Percentiles rank a stretch among this genome's conserved stretches.
Evolutionary conservation across 2,888 invertebrate genomes (phyloP).

Genomic region (Polydrusus pterygomalis): DNA sequence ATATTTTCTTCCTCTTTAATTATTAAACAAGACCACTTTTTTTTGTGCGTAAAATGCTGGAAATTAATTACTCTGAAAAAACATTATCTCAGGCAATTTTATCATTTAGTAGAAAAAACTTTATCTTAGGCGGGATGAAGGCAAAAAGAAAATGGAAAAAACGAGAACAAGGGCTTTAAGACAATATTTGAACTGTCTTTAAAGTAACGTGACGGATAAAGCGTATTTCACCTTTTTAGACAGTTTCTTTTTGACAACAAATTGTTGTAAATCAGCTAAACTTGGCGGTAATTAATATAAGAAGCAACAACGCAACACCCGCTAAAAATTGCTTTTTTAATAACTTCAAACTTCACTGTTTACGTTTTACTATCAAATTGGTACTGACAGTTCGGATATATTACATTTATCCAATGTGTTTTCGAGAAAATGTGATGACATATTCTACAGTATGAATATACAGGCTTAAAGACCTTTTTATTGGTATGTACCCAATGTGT

Average conservation of each 20-base stretch:
- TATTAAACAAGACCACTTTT: neutral
- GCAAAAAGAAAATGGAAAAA: slow-evolving; percentile 10
- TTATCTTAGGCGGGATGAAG: neutral
- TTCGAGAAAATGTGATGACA: too few species aligned
- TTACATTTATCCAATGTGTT: too few species aligned
- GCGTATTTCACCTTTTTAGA: slow-evolving; percentile 3
- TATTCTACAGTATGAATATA: too few species aligned
- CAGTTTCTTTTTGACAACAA: neutral
- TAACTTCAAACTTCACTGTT: too few species aligned
- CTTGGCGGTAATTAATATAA: neutral
- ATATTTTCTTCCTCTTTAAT: neutral
- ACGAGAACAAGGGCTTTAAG: slow-evolving; percentile 1
- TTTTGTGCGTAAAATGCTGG: neutral
- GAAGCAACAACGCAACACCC: neutral
- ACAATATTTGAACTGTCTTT: slow-evolving; percentile 22
- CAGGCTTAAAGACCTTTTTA: too few species aligned
- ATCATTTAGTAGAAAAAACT: neutral
- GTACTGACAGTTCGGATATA: too few species aligned
- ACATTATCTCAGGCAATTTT: neutral
- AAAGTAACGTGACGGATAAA: slow-evolving; percentile 12
- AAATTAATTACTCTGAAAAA: slow-evolving; percentile 6
- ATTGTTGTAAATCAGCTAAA: neutral
- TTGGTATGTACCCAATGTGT: too few species aligned
- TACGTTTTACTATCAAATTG: too few species aligned
- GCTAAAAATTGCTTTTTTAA: too few species aligned